These are phyloP conservation scores for Athene cunicularia DNA, from an alignment of 2,113 vertebrate species.

Conservation along the genomic window DNA sequence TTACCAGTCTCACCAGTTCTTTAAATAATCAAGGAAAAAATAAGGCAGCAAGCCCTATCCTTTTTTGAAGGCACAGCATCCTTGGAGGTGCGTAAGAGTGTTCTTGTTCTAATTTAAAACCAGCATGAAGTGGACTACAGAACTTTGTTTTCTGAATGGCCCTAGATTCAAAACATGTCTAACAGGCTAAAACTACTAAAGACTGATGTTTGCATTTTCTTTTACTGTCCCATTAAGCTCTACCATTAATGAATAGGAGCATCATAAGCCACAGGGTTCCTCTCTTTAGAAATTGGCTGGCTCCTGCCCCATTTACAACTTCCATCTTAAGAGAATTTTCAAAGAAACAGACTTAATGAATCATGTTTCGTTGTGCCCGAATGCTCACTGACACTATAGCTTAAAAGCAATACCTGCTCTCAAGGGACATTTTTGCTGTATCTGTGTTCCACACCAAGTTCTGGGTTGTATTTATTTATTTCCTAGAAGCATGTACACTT, in stretches of 20 bases:
- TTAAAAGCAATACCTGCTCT: slow-evolving; percentile 8
- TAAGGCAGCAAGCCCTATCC: background rate
- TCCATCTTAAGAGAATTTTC: background rate
- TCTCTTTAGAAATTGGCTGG: background rate
- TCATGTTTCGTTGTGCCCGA: background rate
- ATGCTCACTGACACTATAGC: background rate
- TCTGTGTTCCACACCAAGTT: background rate
- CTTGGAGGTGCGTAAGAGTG: background rate
- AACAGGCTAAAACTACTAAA: background rate
- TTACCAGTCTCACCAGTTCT: background rate
- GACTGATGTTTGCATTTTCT: background rate
- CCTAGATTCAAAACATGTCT: background rate
- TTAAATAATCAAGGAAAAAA: background rate
- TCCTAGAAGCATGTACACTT: background rate
- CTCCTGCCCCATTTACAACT: background rate
- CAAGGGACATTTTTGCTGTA: background rate
- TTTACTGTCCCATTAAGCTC: background rate
- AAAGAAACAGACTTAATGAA: slow-evolving; percentile 17
- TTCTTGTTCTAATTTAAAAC: background rate
- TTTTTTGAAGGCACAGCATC: background rate
- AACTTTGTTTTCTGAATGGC: background rate
- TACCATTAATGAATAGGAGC: background rate
- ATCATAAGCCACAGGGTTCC: background rate
- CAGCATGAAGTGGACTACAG: background rate
- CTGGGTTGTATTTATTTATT: background rate